Percentiles rank a stretch among this genome's conserved stretches.
These are phyloP conservation scores for Polymixis flavicincta DNA, from an alignment of 2,888 invertebrate species.

Conservation along the genomic window DNA sequence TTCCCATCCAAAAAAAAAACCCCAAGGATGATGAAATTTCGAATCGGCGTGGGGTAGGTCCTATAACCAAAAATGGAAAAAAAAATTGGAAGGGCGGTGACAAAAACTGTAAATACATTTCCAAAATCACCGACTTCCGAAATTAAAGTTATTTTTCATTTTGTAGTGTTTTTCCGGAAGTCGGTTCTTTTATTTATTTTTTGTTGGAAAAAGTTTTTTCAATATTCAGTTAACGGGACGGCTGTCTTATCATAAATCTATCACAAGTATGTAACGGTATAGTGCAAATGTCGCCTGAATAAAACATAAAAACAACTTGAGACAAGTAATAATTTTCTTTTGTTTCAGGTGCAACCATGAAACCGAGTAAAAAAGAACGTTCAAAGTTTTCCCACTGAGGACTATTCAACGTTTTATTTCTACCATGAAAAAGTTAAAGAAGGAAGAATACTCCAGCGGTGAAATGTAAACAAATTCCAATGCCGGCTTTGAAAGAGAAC, in stretches of 20 bases:
- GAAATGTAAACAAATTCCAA: conserved; percentile 80
- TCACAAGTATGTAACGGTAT: background rate
- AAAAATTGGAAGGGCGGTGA: too few relatives aligned
- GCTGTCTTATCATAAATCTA: background rate
- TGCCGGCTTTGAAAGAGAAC: conserved; percentile 80
- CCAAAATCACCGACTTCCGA: too few relatives aligned
- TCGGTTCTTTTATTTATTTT: too few relatives aligned
- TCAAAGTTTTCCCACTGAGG: conserved; percentile 51
- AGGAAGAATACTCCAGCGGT: conserved; percentile 62
- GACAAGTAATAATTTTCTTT: conserved; percentile 52
- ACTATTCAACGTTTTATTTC: conserved; percentile 47
- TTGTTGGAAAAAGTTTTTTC: too few relatives aligned
- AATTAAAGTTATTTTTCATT: too few relatives aligned
- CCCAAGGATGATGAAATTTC: too few relatives aligned
- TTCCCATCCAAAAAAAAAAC: too few relatives aligned
- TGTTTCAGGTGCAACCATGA: conserved; percentile 79
- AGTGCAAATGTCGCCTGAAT: background rate
- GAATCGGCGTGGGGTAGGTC: too few relatives aligned
- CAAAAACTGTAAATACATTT: too few relatives aligned
- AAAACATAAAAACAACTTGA: conserved; percentile 8
- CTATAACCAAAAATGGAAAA: too few relatives aligned
- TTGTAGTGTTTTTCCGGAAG: too few relatives aligned
- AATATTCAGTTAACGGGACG: background rate
- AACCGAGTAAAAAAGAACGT: conserved; percentile 64
- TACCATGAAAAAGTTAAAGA: conserved; percentile 81